Evolutionary conservation across 2,888 invertebrate genomes (phyloP), one percentile per base, ranked within the genome.

Genomic region (Drosophila nigricruria): DNA sequence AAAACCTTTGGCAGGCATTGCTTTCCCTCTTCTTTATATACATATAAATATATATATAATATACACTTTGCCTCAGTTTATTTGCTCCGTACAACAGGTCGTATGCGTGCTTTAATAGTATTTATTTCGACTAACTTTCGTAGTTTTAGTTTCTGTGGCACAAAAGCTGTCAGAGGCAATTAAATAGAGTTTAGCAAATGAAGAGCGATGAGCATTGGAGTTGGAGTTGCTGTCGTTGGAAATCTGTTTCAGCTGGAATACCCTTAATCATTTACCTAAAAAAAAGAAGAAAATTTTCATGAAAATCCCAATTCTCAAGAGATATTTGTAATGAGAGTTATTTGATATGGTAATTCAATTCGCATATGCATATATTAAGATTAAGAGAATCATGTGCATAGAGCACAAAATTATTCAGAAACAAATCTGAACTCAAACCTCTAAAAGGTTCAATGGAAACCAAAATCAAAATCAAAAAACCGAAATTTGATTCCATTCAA

Each of bases 81-180:
- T 61, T 14, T 36, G 27, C n/a, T 32, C 14, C 25, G 64, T 59
- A 81, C 83, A 79, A 75, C 82, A 71, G 76, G 82, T 79, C 90
- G 88, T 75, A 85, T 77, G 69, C 32, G 85, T 67, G 5, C 1
- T 57, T 1, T 12, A 12, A 20, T 32, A 14, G 12, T 38, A 47
- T 47, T 65, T 47, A 30, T 38, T 5, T 36, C 14, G 18, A 8
- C 20, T 12, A 20, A 4, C 61, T 32, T 25, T 18, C 14, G 20
- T 12, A n/a, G 63, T 32, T 54, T 27, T 16, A 53, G 58, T 70
- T 56, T 56, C 12, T 30, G 34, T 6, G 20, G 18, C 8, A 27
- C 25, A 12, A 6, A 53, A n/a, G n/a, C 47, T 42, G 40, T 56
- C 50, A 61, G 32, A 42, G 40, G 47, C 43, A 45, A 61, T 58